Percentiles rank a stretch among this genome's conserved stretches.
phyloP scores from a whole-genome alignment of 2,888 invertebrate species.

The Drepana falcataria region DNA sequence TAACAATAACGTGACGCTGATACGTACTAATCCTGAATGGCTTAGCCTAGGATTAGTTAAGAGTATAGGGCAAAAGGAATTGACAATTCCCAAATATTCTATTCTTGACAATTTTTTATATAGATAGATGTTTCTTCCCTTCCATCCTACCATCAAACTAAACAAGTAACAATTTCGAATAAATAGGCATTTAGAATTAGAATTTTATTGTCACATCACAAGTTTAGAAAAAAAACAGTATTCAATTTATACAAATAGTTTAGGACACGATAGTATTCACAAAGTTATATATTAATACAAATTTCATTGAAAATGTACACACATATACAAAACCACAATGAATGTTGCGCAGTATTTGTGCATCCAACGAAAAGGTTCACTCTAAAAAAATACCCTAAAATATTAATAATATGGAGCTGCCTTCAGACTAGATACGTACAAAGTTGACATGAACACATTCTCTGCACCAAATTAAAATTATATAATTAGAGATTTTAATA shows the following conservation, averaged over 20 bases:
- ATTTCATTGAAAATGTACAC: constrained; percentile 14
- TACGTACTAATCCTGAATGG: too few relatives aligned
- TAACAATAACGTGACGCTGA: too few relatives aligned
- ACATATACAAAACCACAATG: constrained; percentile 20
- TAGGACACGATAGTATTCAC: constrained; percentile 12
- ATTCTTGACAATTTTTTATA: too few relatives aligned
- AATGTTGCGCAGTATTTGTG: constrained; percentile 25
- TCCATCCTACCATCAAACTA: too few relatives aligned
- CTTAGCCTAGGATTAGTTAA: too few relatives aligned
- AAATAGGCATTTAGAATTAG: constrained; percentile 14
- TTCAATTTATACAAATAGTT: constrained; percentile 7
- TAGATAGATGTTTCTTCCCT: too few relatives aligned
- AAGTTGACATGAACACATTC: constrained; percentile 22
- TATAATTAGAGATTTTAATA: not conserved
- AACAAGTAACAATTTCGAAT: too few relatives aligned
- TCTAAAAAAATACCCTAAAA: constrained; percentile 15
- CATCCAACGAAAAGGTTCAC: constrained; percentile 25
- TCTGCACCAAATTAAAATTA: constrained; percentile 11
- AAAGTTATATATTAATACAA: constrained; percentile 23
- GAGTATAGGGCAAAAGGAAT: too few relatives aligned
- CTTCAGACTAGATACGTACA: constrained; percentile 43
- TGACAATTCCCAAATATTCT: too few relatives aligned
- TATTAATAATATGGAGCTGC: constrained; percentile 36
- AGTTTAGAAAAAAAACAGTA: constrained; percentile 6
- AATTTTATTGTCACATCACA: constrained; percentile 42